phyloP scores from a whole-genome alignment of 1,140 invertebrate species.

The Neodiprion virginianus region DNA sequence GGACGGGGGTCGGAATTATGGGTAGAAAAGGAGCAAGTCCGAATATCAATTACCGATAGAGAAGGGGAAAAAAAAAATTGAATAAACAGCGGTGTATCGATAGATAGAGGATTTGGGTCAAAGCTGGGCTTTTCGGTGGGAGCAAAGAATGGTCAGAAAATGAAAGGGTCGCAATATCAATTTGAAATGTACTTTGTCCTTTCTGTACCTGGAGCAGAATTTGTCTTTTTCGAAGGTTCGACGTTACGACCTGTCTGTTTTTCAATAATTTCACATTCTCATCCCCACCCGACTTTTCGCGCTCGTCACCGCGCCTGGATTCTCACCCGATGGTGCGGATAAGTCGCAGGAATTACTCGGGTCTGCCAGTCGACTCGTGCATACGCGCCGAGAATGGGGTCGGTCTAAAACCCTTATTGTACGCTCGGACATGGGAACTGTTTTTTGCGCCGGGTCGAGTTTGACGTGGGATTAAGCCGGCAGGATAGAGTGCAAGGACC shows the following conservation, averaged over 20 bases:
- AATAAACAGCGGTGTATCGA: no score
- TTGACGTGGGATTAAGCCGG: background rate
- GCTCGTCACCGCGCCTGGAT: no score
- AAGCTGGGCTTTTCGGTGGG: background rate
- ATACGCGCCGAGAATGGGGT: slow-evolving; percentile 38
- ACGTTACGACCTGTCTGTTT: no score
- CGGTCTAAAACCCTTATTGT: slow-evolving; percentile 4
- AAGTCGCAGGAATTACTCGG: slow-evolving; percentile 52
- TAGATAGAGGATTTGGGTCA: background rate
- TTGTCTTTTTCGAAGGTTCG: no score
- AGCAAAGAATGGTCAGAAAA: slow-evolving; percentile 28
- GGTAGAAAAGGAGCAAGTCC: background rate
- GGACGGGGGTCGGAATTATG: background rate
- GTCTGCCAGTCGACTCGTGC: slow-evolving; percentile 29
- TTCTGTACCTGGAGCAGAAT: slow-evolving; percentile 23
- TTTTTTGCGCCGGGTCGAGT: background rate
- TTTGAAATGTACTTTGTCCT: slow-evolving; percentile 27
- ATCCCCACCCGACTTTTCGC: no score
- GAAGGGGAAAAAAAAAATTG: no score
- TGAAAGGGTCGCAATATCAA: slow-evolving; percentile 50
- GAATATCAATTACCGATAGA: background rate
- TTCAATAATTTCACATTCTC: no score
- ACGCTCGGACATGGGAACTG: slow-evolving; percentile 5
- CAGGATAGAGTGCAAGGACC: background rate
- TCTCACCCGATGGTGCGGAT: slow-evolving; percentile 28